Evolutionary conservation across 2,888 invertebrate species (phyloP).

Genomic region (Pandemis heparana): DNA sequence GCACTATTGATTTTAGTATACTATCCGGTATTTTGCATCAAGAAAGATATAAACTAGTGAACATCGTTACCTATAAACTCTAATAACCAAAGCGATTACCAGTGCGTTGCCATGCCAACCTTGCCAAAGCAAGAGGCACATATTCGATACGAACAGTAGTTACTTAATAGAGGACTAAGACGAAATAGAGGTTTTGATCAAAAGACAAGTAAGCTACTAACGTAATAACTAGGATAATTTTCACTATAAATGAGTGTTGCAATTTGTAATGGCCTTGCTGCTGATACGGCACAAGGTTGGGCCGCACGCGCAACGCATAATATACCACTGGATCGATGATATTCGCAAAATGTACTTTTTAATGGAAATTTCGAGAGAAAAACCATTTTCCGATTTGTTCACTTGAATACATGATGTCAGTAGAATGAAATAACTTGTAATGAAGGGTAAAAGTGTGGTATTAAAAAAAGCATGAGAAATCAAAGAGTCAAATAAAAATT

Average conservation of each 20-base stretch:
- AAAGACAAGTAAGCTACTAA: constrained; percentile 18
- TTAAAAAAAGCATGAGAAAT: not conserved
- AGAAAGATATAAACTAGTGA: too few relatives aligned
- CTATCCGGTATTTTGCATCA: too few relatives aligned
- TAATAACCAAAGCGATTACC: too few relatives aligned
- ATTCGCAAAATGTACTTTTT: constrained; percentile 13
- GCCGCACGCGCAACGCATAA: constrained; percentile 55
- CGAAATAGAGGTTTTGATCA: constrained; percentile 28
- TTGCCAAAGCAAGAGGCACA: too few relatives aligned
- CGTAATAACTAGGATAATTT: constrained; percentile 41
- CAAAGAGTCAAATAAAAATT: constrained; percentile 5
- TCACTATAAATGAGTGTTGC: constrained; percentile 46
- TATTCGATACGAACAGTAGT: too few relatives aligned
- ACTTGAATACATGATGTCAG: not conserved
- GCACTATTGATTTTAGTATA: too few relatives aligned
- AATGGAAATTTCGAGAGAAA: not conserved
- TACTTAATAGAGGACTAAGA: not conserved
- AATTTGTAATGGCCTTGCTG: constrained; percentile 56
- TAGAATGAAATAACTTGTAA: not conserved
- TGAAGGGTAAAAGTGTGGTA: constrained; percentile 9
- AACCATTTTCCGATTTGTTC: not conserved
- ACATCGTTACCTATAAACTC: too few relatives aligned
- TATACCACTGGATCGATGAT: constrained; percentile 13
- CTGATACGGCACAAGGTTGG: constrained; percentile 59
- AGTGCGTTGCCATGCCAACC: too few relatives aligned